phyloP scores from a whole-genome alignment of 1,140 invertebrate species.

The Drosophila sproati region DNA sequence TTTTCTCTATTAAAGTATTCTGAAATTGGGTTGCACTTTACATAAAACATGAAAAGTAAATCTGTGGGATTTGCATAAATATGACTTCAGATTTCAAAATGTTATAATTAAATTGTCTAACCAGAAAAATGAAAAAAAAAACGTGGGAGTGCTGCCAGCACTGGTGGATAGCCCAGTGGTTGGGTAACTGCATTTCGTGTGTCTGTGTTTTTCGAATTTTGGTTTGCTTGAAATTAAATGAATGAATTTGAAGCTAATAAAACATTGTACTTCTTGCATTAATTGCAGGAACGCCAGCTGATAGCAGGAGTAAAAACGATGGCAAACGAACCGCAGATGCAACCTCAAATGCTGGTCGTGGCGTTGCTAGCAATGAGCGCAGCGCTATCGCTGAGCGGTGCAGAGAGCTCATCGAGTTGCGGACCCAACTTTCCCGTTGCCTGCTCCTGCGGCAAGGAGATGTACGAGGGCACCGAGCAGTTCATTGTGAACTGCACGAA shows the following conservation, averaged over 20 bases:
- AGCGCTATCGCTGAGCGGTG: conserved; percentile 39
- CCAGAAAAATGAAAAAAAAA: no score
- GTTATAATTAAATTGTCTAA: no score
- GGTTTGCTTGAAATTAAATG: conserved; percentile 25
- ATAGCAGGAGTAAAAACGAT: conserved; percentile 12
- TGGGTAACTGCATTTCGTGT: conserved; percentile 32
- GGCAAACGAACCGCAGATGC: conserved; percentile 53
- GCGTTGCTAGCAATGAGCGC: conserved; percentile 49
- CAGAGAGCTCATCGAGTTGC: conserved; percentile 80
- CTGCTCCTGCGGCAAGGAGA: conserved; percentile 86
- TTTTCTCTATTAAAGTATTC: no score
- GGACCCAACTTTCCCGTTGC: conserved; percentile 85
- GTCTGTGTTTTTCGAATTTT: background rate
- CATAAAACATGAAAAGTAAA: no score
- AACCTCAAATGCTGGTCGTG: conserved; percentile 49
- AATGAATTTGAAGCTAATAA: conserved; percentile 69
- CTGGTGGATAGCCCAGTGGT: background rate
- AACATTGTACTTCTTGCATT: conserved; percentile 47
- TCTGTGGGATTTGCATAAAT: no score
- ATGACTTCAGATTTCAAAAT: no score
- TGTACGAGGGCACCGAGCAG: conserved; percentile 85
- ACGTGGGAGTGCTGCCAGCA: no score
- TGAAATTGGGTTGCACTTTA: no score
- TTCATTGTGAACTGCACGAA: conserved; percentile 92
- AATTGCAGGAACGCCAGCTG: conserved; percentile 45